phyloP scores from a whole-genome alignment of 2,113 vertebrate genomes.

The Nothocercus julius region DNA sequence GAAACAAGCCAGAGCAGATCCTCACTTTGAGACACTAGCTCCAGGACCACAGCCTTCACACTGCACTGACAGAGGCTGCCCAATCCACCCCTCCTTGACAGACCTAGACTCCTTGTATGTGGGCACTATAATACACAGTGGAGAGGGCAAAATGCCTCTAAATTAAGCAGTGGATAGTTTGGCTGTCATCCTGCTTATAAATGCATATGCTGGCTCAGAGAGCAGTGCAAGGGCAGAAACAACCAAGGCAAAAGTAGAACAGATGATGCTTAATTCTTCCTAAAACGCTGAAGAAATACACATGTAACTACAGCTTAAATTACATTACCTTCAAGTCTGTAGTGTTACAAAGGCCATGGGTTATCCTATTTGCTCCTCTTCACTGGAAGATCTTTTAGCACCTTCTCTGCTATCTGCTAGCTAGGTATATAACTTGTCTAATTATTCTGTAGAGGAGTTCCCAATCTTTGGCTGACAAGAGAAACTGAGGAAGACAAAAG shows the following conservation, averaged over 20 bases:
- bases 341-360: neutral
- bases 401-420: neutral
- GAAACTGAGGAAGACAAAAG: neutral
- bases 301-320: neutral
- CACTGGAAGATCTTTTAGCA: neutral
- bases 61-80: neutral
- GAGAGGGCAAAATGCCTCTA: neutral
- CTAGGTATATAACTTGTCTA: neutral
- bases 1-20: neutral
- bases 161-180: neutral
- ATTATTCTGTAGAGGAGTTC: neutral
- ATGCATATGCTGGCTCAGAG: neutral
- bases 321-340: neutral
- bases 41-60: neutral
- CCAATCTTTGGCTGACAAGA: neutral
- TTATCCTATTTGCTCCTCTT: neutral
- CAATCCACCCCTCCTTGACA: accelerated
- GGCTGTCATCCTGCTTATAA: neutral
- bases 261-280: neutral
- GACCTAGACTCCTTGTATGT: too few relatives aligned
- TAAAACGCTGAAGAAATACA: neutral
- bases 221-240: neutral
- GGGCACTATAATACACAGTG: accelerated
- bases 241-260: neutral
- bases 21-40: neutral